phyloP scores from a whole-genome alignment of 1,140 invertebrate genomes.

The Neelides sp. region DNA sequence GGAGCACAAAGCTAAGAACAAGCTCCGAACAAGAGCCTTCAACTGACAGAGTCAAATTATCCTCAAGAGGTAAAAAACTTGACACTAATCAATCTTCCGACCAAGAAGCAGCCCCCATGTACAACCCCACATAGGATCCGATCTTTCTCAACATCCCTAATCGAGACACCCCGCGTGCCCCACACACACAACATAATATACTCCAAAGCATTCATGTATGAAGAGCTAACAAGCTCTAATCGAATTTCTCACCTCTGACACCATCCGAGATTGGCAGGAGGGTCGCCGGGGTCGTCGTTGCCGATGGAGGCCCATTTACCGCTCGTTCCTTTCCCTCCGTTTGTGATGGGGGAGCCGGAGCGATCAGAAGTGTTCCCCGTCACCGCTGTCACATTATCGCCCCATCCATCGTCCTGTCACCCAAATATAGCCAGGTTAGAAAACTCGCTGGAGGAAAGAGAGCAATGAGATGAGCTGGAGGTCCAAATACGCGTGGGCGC shows the following conservation, averaged over 20 bases:
- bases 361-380: conserved; percentile 93
- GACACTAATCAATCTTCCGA: conserved; percentile 8
- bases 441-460: too few relatives aligned
- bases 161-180: too few relatives aligned
- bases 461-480: too few relatives aligned
- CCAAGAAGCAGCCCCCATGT: not conserved
- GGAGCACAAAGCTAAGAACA: too few relatives aligned
- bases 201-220: too few relatives aligned
- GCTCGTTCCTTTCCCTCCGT: conserved; percentile 32
- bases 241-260: conserved; percentile 22
- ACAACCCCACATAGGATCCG: too few relatives aligned
- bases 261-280: conserved; percentile 22
- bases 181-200: too few relatives aligned
- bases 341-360: conserved; percentile 82
- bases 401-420: conserved; percentile 89
- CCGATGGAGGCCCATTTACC: conserved; percentile 22
- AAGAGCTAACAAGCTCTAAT: too few relatives aligned
- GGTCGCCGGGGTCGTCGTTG: conserved; percentile 18
- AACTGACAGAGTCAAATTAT: too few relatives aligned
- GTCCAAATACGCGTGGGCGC: too few relatives aligned
- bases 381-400: conserved; percentile 90
- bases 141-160: too few relatives aligned
- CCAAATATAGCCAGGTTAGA: not conserved
- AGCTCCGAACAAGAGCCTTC: too few relatives aligned
- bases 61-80: conserved; percentile 15